Evolutionary conservation across 2,113 vertebrate genomes (phyloP), one percentile per base, ranked within the genome.

Genomic region (Poicephalus gulielmi): DNA sequence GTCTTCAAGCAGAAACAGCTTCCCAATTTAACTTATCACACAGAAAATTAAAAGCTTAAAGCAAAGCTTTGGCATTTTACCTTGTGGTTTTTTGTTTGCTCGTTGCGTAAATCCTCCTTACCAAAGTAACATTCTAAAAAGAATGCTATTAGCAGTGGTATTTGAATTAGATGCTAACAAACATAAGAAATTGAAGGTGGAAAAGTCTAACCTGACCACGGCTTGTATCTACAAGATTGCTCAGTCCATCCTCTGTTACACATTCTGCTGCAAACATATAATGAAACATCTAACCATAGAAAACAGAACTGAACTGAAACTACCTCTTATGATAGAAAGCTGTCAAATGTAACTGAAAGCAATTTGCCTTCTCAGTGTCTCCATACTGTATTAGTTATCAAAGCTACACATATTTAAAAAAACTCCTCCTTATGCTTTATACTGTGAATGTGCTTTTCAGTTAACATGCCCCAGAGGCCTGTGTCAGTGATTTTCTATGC

Each of bases 11-110:
- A 84, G 73, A 91, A 86, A 35, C 46, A 43, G 44, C 16, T 49
- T 57, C 57, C 63, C 1, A 0, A 73, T 69, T 78, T 69, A 88
- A 78, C 30, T 62, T 60, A 44, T 57, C 78, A 43, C 22, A 47
- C 15, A 78, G 78, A 86, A 88, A 88, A 93, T 44, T n/a, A 69
- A 2, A 46, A 93, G 80, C 70, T 90, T 53, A 88, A 84, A 94
- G 64, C 37, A 91, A 46, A 90, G 39, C 73, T 92, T 28, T 79
- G 22, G 22, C 66, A 57, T 66, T 95, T 88, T 16, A 81, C 64
- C 24, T n/a, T 7, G 3, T 59, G 33, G 33, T 3, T 53, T 86
- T 88, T 86, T 83, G 50, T 44, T 75, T 75, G 50, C 73, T 78
- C 60, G 15, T n/a, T 71, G 39, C 7, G 5, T 9, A 76, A 93